These are phyloP conservation scores for Ichneumoninae sp. DNA, from an alignment of 2,888 invertebrate genomes.

Conservation along the genomic window DNA sequence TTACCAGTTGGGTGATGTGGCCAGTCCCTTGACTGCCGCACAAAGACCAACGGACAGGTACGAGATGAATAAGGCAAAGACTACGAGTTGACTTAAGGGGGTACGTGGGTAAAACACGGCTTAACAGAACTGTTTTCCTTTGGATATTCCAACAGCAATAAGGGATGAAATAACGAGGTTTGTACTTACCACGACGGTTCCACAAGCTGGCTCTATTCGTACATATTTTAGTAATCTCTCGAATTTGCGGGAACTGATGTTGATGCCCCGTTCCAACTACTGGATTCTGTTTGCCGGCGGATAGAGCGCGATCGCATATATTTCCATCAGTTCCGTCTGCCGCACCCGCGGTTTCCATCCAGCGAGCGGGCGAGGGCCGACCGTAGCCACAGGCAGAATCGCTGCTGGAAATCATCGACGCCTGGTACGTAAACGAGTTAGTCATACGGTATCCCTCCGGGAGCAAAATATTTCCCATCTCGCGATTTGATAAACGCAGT, in stretches of 20 bases:
- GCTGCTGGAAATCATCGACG: constrained; percentile 32
- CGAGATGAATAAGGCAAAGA: too few relatives aligned
- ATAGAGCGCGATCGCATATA: constrained; percentile 29
- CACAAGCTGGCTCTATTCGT: constrained; percentile 40
- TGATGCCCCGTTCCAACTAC: constrained; percentile 3
- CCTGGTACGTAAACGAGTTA: constrained; percentile 31
- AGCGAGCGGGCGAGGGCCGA: not conserved
- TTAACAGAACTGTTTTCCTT: too few relatives aligned
- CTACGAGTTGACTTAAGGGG: too few relatives aligned
- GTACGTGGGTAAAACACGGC: too few relatives aligned
- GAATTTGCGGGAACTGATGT: constrained; percentile 46
- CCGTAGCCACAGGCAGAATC: constrained; percentile 13
- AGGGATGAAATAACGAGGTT: too few relatives aligned
- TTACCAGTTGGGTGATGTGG: too few relatives aligned
- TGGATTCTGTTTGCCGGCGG: not conserved
- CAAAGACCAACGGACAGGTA: too few relatives aligned
- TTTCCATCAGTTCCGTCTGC: constrained; percentile 43
- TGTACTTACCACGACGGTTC: not conserved
- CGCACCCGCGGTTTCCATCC: constrained; percentile 25
- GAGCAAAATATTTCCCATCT: not conserved
- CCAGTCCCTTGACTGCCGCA: too few relatives aligned
- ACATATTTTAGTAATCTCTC: constrained; percentile 50
- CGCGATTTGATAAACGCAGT: not conserved
- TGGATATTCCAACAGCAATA: too few relatives aligned
- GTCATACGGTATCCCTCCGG: not conserved